phyloP scores from a whole-genome alignment of 2,888 invertebrate genomes.

The Agrotis ipsilon region DNA sequence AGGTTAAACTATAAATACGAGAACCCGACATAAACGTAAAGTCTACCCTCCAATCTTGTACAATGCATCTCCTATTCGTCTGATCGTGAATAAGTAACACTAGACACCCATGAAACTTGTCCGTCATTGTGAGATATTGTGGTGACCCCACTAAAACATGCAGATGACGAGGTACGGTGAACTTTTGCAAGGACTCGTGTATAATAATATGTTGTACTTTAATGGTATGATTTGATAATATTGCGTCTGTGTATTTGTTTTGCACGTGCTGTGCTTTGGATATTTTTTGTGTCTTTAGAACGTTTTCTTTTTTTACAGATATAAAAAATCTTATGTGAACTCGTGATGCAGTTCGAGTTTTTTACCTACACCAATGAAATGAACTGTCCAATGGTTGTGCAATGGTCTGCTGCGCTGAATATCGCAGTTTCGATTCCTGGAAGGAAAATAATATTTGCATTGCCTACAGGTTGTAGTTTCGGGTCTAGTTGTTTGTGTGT shows the following conservation, averaged over 20 bases:
- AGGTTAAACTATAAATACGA: constrained; percentile 39
- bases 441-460: no score
- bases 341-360: neutral
- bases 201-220: constrained; percentile 27
- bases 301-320: neutral
- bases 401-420: no score
- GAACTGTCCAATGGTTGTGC: no score
- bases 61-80: constrained; percentile 44
- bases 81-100: constrained; percentile 60
- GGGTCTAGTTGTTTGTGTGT: no score
- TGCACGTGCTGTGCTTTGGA: constrained; percentile 13
- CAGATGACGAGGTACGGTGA: constrained; percentile 73
- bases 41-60: constrained; percentile 26
- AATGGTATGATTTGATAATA: constrained; percentile 47
- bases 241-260: constrained; percentile 38
- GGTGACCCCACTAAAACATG: constrained; percentile 74
- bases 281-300: constrained; percentile 5
- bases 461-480: no score
- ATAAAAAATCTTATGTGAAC: no score
- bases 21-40: constrained; percentile 46
- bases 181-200: constrained; percentile 49
- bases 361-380: neutral
- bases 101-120: constrained; percentile 56
- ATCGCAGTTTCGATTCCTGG: no score
- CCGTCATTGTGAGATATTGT: constrained; percentile 65